Percentiles rank a stretch among this genome's conserved stretches.
Conservation (phyloP, 2,797 vertebrate species). For the Macropus fuliginosus region DNA sequence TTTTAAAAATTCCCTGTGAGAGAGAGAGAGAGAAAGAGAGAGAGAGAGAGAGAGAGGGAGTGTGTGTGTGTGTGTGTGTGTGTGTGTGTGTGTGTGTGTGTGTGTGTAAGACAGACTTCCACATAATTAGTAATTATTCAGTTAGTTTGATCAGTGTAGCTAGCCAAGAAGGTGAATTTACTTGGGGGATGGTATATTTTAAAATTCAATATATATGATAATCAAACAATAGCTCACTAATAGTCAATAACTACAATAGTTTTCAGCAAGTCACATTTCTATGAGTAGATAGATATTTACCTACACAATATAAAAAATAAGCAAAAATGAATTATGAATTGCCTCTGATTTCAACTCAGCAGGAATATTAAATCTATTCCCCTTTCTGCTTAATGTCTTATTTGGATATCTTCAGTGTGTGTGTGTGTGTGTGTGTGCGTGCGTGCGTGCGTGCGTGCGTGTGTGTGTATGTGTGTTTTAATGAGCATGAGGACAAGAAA, state of each 20-base stretch:
- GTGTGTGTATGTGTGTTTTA: not conserved
- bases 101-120: not conserved
- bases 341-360: not conserved
- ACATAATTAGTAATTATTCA: not conserved
- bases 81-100: too few relatives aligned
- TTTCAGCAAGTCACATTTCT: not conserved
- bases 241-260: not conserved
- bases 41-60: too few relatives aligned
- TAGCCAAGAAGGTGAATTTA: not conserved
- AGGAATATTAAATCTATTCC: not conserved
- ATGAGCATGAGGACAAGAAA: not conserved
- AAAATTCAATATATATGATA: not conserved
- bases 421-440: not conserved
- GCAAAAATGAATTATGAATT: not conserved
- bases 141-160: not conserved
- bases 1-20: not conserved
- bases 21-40: too few relatives aligned
- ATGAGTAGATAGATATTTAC: not conserved
- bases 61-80: not conserved
- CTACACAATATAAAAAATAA: not conserved
- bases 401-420: not conserved
- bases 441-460: not conserved
- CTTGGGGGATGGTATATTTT: not conserved
- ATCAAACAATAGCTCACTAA: not conserved
- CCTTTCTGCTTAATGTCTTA: not conserved